Evolutionary conservation across 2,888 invertebrate species (phyloP), one percentile per base, ranked within the genome.

Genomic region (Adela reaumurella): DNA sequence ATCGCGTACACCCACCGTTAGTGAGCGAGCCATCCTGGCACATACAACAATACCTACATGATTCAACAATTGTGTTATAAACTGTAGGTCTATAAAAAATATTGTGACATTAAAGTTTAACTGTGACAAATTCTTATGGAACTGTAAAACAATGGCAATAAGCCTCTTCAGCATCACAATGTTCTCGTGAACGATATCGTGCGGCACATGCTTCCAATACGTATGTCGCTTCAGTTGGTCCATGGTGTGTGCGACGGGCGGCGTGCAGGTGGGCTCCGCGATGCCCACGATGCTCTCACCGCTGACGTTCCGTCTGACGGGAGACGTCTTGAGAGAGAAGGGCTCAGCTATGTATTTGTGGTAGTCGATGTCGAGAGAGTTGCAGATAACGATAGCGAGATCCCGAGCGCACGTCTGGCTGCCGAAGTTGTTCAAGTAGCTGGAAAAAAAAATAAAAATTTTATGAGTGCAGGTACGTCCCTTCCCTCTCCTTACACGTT

Each of bases 201-300:
- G 61, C 0, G 88, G 82, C 17, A 85, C 79, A 57, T 85, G 81
- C 11, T 82, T 76, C 82, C 85, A 86, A 60, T 81, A 85, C 3
- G 85, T 85, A 66, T 90, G 89, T 5, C 74, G 73, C 17, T 65
- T 68, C 17, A 89, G 61, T 51, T 65, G 60, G 2, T 54, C 56
- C 17, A 63, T 46, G 2, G 72, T 56, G 2, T 43, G 20, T 3
- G 17, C 2, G 19, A n/a, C 11, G 2, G 17, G 11, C 14, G 16
- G 17, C 3, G 14, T 16, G 10, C 45, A 35, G 10, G 19, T 20
- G 0, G 44, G 17, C 19, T 18, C 35, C 2, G 19, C 35, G 5
- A 47, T 3, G 11, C 20, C n/a, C 17, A n/a, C 11, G 10, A 42
- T 46, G 5, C 46, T 17, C 14, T 46, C 19, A n/a, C 19, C 20